Conservation (phyloP, 2,797 vertebrate genomes). For the Spheniscus humboldti region DNA sequence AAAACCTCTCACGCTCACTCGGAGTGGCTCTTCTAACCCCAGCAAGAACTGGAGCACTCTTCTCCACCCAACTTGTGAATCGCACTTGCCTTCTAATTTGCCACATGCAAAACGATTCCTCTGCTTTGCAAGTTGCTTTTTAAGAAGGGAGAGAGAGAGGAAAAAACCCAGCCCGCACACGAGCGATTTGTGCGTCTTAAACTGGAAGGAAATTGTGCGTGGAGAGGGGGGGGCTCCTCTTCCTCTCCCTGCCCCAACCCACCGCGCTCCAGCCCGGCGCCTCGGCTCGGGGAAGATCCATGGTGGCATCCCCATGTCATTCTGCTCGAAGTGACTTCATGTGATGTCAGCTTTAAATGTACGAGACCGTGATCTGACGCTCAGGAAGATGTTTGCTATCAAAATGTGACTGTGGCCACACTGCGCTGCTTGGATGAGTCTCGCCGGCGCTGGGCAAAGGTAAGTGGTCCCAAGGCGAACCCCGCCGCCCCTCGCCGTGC, state of each 20-base stretch:
- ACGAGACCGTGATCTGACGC: slow-evolving; percentile 84
- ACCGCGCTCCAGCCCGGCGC: slow-evolving; percentile 36
- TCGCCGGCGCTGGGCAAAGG: slow-evolving; percentile 78
- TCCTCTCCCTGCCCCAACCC: slow-evolving; percentile 44
- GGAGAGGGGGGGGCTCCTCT: slow-evolving; percentile 10
- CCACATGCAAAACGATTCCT: slow-evolving; percentile 66
- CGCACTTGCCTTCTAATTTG: slow-evolving; percentile 66
- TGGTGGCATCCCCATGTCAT: slow-evolving; percentile 85
- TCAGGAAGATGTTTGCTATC: slow-evolving; percentile 83
- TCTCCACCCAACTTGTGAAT: slow-evolving; percentile 66
- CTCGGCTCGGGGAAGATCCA: slow-evolving; percentile 63
- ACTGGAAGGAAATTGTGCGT: slow-evolving; percentile 64
- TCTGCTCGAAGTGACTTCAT: slow-evolving; percentile 81
- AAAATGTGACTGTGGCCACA: slow-evolving; percentile 85
- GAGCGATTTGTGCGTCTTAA: slow-evolving; percentile 62
- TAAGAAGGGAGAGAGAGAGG: slow-evolving; percentile 64
- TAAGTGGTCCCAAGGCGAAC: slow-evolving; percentile 63
- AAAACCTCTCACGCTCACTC: slow-evolving; percentile 45
- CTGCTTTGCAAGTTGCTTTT: slow-evolving; percentile 67
- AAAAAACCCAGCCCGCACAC: slow-evolving; percentile 57
- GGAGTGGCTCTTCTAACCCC: slow-evolving; percentile 62
- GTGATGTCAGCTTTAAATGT: slow-evolving; percentile 88
- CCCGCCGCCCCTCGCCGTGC: background rate
- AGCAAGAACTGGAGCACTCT: slow-evolving; percentile 58
- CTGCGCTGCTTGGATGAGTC: slow-evolving; percentile 80